Evolutionary conservation across 2,888 invertebrate species (phyloP), one percentile per base, ranked within the genome.

Genomic region (Acanthopleura granulata): DNA sequence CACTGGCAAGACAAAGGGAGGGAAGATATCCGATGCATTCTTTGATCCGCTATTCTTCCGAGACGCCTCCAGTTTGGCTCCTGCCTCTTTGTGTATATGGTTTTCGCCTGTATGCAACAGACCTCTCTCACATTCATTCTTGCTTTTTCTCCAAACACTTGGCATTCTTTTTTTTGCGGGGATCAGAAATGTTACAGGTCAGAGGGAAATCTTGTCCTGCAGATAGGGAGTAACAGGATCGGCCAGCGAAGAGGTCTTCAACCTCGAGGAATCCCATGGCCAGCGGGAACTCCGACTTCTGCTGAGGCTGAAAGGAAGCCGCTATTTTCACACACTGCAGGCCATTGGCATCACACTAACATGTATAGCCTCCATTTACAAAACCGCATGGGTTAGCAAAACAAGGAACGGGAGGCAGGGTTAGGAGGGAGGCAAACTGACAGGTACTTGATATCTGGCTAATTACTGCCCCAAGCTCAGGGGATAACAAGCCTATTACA

Each of bases 301-400:
- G 57, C 22, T 18, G 57, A 57, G 57, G 6, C 57, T 6, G 57
- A 57, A 57, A 57, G 57, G 57, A 22, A 22, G n/a, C 57, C 22
- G 57, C 57, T 57, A 57, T 57, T 57, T 57, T 57, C 57, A 57
- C 22, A 57, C n/a, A 22, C 57, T 57, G 57, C 22, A 22, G 57
- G 57, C 18, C 22, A 22, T 57, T 57, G 22, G 57, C 18, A 6
- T 57, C 57, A 6, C 57, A 4, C 18, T 22, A 57, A 57, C 57
- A n/a, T 57, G 57, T 57, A 12, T 57, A 57, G 57, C 12, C 22
- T 57, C 57, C 57, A 57, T 57, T 57, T 57, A 57, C 57, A 57
- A 57, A 57, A 57, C 18, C 57, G 12, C 57, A 57, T 57, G 57
- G 57, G 57, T 57, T n/a, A 57, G 57, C n/a, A 57, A 57, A 57